Conservation (phyloP, 2,888 invertebrate genomes). For the Sepiola atlantica region DNA sequence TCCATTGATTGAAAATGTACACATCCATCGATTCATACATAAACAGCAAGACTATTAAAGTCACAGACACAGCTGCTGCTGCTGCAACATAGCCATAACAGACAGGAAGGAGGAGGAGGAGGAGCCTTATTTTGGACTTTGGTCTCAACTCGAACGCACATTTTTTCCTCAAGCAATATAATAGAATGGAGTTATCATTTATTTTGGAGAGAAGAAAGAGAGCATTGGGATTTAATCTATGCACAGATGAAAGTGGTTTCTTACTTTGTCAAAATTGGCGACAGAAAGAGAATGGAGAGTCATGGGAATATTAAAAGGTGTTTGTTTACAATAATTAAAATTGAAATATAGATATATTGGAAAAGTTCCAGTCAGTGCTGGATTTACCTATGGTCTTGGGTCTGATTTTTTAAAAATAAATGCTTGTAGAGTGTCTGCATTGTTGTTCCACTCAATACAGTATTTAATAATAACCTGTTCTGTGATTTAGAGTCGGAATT, state of each 20-base stretch:
- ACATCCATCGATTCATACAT: not conserved
- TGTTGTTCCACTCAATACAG: too few species aligned
- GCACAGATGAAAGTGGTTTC: not conserved
- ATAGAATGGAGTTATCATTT: not conserved
- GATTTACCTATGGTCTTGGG: too few species aligned
- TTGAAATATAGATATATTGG: not conserved
- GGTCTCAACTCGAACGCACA: not conserved
- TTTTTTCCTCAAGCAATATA: not conserved
- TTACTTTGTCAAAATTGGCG: not conserved
- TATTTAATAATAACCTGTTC: too few species aligned
- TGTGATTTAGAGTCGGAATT: too few species aligned
- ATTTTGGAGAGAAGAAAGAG: not conserved
- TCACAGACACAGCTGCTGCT: not conserved
- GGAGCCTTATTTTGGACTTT: not conserved
- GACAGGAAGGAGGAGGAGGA: not conserved
- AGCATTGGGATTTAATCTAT: not conserved
- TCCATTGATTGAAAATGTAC: conserved; percentile 12
- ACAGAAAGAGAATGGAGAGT: not conserved
- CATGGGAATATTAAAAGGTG: not conserved
- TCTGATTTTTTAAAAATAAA: too few species aligned
- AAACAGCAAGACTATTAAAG: not conserved
- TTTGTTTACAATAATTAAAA: not conserved
- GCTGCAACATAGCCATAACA: not conserved
- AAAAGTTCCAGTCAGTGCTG: not conserved
- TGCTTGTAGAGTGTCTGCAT: too few species aligned